These are phyloP conservation scores for Drosophila meridiana DNA, from an alignment of 2,888 invertebrate genomes.

Conservation along the genomic window DNA sequence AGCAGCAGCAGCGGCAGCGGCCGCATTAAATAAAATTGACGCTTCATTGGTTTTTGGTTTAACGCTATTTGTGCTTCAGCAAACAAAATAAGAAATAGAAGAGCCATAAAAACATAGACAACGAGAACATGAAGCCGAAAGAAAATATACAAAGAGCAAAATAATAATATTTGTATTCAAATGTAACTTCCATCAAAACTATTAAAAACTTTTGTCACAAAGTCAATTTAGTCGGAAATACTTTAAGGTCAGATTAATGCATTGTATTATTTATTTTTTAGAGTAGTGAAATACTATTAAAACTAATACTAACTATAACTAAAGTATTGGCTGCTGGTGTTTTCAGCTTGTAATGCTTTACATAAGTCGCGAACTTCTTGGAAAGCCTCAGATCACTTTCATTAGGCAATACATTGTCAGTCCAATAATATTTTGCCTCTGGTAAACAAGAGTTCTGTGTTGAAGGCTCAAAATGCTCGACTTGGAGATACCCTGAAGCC, in stretches of 20 bases:
- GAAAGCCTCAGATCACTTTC: not conserved
- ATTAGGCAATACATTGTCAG: not conserved
- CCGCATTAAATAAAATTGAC: constrained; percentile 45
- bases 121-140: no score
- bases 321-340: no score
- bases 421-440: no score
- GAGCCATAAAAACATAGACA: not conserved
- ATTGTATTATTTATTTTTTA: no score
- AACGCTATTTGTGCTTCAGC: constrained; percentile 37
- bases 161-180: not conserved
- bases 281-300: no score
- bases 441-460: no score
- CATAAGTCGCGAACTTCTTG: no score
- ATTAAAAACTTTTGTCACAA: not conserved
- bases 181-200: not conserved
- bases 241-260: not conserved
- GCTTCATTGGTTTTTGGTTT: constrained; percentile 65
- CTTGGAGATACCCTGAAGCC: not conserved
- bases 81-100: constrained; percentile 10
- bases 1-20: constrained; percentile 3
- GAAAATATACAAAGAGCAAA: no score
- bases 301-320: no score
- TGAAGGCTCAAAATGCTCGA: not conserved
- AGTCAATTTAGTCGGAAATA: not conserved
- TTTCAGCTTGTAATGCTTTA: no score